Evolutionary conservation across 2,797 vertebrate species (phyloP).

Genomic region (Cuniculus paca): DNA sequence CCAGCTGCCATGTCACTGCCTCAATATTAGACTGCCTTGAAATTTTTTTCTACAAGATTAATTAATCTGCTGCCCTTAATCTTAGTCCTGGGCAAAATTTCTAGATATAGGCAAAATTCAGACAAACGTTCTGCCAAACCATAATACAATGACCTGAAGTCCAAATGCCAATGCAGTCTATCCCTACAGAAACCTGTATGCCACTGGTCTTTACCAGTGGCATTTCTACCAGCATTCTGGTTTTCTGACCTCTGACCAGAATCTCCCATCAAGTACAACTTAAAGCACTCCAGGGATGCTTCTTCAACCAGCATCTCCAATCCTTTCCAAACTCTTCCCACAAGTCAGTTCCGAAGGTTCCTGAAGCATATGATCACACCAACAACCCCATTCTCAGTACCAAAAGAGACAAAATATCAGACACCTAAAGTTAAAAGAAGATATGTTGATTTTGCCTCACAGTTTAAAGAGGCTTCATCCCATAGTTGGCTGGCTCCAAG

Average conservation of each 20-base stretch:
- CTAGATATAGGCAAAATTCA: neutral
- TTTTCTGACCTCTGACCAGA: neutral
- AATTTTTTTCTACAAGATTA: neutral
- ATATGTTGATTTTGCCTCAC: neutral
- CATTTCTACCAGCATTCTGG: neutral
- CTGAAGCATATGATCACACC: neutral
- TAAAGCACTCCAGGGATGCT: neutral
- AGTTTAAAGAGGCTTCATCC: neutral
- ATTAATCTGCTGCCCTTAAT: neutral
- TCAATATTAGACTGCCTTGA: neutral
- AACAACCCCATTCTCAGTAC: neutral
- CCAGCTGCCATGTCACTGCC: neutral
- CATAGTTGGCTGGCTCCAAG: neutral
- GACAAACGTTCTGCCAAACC: neutral
- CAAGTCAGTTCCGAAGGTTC: neutral
- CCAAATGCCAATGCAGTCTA: neutral
- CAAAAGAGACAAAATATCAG: neutral
- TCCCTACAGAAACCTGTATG: neutral
- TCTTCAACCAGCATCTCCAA: neutral
- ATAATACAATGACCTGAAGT: neutral
- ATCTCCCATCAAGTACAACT: neutral
- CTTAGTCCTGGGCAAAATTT: neutral
- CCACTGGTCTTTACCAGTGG: neutral
- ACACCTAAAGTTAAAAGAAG: neutral
- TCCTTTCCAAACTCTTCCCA: neutral